phyloP scores from a whole-genome alignment of 2,888 invertebrate genomes.

The Amitus sp. region DNA sequence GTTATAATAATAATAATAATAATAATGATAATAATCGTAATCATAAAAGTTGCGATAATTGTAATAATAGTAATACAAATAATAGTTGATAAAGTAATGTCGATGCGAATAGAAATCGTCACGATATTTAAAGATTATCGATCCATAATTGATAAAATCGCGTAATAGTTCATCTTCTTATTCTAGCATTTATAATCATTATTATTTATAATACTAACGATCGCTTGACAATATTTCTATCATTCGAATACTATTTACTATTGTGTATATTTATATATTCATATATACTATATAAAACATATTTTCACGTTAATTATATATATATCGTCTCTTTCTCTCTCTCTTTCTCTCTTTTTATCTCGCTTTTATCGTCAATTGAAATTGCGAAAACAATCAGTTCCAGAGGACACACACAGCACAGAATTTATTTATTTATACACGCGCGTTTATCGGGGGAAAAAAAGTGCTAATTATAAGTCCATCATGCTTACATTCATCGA shows the following conservation, averaged over 20 bases:
- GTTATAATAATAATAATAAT: constrained; percentile 30
- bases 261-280: too few relatives aligned
- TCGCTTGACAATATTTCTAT: constrained; percentile 52
- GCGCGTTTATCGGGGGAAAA: constrained; percentile 12
- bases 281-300: constrained; percentile 34
- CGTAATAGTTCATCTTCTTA: constrained; percentile 62
- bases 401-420: constrained; percentile 38
- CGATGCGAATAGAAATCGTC: constrained; percentile 45
- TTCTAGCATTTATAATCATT: constrained; percentile 55
- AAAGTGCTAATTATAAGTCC: constrained; percentile 45
- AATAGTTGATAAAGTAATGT: constrained; percentile 48
- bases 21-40: constrained; percentile 51
- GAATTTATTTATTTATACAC: constrained; percentile 23
- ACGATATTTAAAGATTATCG: constrained; percentile 54
- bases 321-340: constrained; percentile 25
- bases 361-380: constrained; percentile 10
- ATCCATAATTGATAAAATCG: constrained; percentile 61
- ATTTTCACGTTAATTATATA: constrained; percentile 18
- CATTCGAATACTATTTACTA: constrained; percentile 43
- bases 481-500: too few relatives aligned
- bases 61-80: constrained; percentile 33
- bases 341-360: neutral
- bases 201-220: constrained; percentile 50
- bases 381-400: constrained; percentile 37
- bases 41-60: constrained; percentile 45